A percentile compares a stretch with the other conserved stretches of the same genome.
phyloP scores from a whole-genome alignment of 2,888 invertebrate genomes.

The Chrysopilus asiliformis region DNA sequence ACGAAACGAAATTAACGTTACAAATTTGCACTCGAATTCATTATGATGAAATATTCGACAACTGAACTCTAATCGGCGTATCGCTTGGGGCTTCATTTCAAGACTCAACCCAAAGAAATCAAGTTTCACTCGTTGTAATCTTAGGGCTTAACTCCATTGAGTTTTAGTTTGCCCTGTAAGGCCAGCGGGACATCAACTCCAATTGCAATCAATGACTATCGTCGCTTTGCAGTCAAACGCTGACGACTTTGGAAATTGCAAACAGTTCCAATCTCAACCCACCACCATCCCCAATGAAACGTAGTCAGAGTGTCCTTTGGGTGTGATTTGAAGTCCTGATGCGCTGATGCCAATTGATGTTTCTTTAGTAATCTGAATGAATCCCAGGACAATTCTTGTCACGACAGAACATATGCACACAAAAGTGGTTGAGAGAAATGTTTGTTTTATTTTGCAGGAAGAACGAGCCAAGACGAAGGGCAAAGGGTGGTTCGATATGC shows the following conservation, averaged over 20 bases:
- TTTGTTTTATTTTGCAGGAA: constrained; percentile 37
- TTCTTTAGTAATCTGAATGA: constrained; percentile 37
- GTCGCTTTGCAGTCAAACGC: no score
- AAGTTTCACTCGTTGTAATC: constrained; percentile 35
- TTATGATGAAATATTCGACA: constrained; percentile 35
- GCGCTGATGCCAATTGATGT: constrained; percentile 24
- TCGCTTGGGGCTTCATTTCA: constrained; percentile 15
- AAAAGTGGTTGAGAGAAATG: not conserved
- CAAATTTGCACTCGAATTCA: not conserved
- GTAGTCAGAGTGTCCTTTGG: constrained; percentile 7
- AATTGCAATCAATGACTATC: constrained; percentile 23
- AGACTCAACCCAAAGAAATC: constrained; percentile 21
- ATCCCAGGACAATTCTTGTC: no score
- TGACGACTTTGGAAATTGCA: no score
- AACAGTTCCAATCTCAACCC: no score
- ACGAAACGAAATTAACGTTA: constrained; percentile 12
- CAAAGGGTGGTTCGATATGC: constrained; percentile 76
- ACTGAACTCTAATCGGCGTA: constrained; percentile 23
- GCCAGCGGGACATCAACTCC: constrained; percentile 30
- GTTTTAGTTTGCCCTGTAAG: constrained; percentile 31
- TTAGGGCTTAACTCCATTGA: constrained; percentile 24
- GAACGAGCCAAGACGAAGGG: constrained; percentile 73
- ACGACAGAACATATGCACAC: no score
- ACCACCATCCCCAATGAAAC: constrained; percentile 20
- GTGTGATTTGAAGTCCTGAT: no score